Conservation (phyloP, 2,797 vertebrate genomes). For the Peromyscus attwateri region DNA sequence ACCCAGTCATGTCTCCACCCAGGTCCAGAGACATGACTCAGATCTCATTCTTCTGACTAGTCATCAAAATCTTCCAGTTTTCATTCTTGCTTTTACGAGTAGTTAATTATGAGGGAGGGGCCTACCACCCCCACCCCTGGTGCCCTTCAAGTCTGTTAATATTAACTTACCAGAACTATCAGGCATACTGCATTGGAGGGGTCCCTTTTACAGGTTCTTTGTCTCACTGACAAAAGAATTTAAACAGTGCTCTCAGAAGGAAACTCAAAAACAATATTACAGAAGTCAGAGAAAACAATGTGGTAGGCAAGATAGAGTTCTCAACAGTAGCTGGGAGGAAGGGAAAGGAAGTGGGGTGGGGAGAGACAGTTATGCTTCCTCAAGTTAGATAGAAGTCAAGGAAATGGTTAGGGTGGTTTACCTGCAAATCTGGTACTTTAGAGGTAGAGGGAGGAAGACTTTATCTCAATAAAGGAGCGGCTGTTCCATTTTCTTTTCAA, state of each 20-base stretch:
- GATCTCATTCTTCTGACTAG: neutral
- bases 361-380: neutral
- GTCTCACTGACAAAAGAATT: neutral
- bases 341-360: neutral
- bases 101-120: neutral
- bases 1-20: neutral
- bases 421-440: neutral
- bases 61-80: neutral
- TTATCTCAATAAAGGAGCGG: neutral
- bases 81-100: neutral
- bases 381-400: neutral
- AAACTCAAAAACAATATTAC: neutral
- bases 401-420: neutral
- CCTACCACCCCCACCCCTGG: too few relatives aligned
- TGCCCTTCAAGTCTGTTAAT: neutral
- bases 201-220: neutral
- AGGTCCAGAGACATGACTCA: neutral
- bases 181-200: neutral
- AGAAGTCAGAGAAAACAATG: neutral
- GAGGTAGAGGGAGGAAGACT: neutral
- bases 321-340: neutral
- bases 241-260: neutral
- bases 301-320: neutral
- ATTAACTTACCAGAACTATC: neutral
- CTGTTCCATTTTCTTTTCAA: neutral